Base-by-base conservation (phyloP, 2,888 invertebrate genomes). In the Trichogramma evanescens region DNA sequence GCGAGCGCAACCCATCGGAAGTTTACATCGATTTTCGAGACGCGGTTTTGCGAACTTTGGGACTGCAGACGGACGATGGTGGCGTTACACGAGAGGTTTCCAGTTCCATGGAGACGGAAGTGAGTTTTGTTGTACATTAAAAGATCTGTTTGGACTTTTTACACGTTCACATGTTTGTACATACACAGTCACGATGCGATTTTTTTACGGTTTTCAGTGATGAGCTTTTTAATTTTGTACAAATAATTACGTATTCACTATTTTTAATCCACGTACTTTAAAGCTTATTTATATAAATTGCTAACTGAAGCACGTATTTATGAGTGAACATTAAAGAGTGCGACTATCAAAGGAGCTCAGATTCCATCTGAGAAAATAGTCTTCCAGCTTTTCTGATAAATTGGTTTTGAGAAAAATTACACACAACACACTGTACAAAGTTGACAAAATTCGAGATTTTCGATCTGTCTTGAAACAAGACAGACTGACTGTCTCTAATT, bases 1-100 rank as follows among this genome's bases (percentile, higher is more conserved):
- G 93, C 6, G 93, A 93, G 78, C 81, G 93, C 57, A 89, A 91
- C 69, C 93, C 93, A 1, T 85, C 86, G 44, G 92, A 93, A 71
- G 93, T 93, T 7, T 93, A 92, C 80, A 86, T 86, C 72, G 93
- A 93, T 78, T 93, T 93, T 78, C 85, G 89, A 56, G 83, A 86
- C 7, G 88, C 89, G 3, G 86, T 92, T 6, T 84, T 91, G 67
- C 85, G 87, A 72, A 89, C 91, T 70, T 79, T 93, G 26, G 89
- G 88, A 39, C 80, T 76, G 10, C 56, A 71, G 4, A 69, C 65
- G 10, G 69, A 68, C 4, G 66, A 53, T 39, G 59, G 50, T 5
- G 60, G 64, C 5, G 66, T 65, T 10, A 61, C 65, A 52, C 55
- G 64, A 44, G 63, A 63, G 59, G 57, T 46, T 39, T 57, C 56